Conservation (phyloP, 1,140 invertebrate genomes). For the Battus philenor region DNA sequence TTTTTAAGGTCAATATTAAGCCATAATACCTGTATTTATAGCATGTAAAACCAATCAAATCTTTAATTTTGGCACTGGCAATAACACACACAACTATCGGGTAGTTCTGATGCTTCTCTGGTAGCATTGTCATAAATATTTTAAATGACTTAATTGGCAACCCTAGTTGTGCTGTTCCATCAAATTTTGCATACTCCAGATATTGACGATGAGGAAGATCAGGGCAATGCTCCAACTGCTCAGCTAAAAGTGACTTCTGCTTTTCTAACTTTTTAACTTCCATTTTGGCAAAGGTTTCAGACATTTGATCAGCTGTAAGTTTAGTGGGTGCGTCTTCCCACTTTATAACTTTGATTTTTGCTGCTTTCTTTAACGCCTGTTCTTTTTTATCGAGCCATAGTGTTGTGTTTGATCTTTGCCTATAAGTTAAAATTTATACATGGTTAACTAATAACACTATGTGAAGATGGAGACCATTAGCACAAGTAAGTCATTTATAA, state of each 20-base stretch:
- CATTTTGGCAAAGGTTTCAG: constrained; percentile 82
- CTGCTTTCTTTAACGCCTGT: constrained; percentile 86
- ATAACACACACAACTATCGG: constrained; percentile 89
- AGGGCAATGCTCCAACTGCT: constrained; percentile 85
- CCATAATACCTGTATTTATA: constrained; percentile 86
- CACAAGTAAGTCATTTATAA: too few relatives aligned
- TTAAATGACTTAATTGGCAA: constrained; percentile 86
- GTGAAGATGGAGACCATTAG: too few relatives aligned
- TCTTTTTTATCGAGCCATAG: constrained; percentile 93
- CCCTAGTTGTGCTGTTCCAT: constrained; percentile 89
- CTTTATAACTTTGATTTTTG: constrained; percentile 87
- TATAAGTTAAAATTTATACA: constrained; percentile 32
- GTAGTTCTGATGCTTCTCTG: constrained; percentile 86
- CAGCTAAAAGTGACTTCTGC: constrained; percentile 80
- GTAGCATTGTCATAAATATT: constrained; percentile 92
- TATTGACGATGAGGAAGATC: constrained; percentile 89
- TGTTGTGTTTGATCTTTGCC: constrained; percentile 91
- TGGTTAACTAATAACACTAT: constrained; percentile 1
- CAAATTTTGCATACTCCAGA: constrained; percentile 92
- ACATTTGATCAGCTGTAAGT: constrained; percentile 78
- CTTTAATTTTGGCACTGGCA: constrained; percentile 89
- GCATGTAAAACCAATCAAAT: constrained; percentile 96
- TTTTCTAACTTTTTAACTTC: constrained; percentile 57
- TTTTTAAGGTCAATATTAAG: constrained; percentile 3
- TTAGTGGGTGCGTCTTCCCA: constrained; percentile 80